Evolutionary conservation across 2,888 invertebrate genomes (phyloP), one percentile per base, ranked within the genome.

Genomic region (Pheosia gnoma): DNA sequence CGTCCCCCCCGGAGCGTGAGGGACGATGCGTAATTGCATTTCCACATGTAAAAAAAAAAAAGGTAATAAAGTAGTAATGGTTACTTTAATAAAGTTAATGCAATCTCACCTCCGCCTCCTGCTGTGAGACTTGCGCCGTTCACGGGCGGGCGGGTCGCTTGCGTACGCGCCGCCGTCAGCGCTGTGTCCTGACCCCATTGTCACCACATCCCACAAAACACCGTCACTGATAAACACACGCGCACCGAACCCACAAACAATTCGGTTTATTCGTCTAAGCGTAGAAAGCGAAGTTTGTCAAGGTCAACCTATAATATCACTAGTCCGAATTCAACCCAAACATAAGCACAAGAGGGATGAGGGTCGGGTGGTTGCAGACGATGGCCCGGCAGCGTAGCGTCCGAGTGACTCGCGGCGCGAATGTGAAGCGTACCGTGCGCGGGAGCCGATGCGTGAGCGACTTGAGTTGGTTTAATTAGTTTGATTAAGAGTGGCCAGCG

Each of bases 141-240:
- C 85, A 61, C 86, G 87, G 81, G 92, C 85, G 78, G 93, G 91
- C 88, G 93, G 92, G 78, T 93, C 93, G 87, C 94, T 92, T 59
- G 92, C 89, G 82, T 87, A 90, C 69, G 91, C 91, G 83, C 91
- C 89, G 77, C 86, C 88, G 60, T 89, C 94, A 82, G 91, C 93
- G 84, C 94, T 94, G 71, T 94, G 93, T 73, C 92, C 93, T 70
- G 94, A 92, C 76, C 94, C 94, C 93, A 93, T 94, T 80, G 67
- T 78, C 90, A 88, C 85, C 90, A 90, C 91, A 90, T 91, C 80
- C 87, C 90, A 87, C 88, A 82, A 81, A 89, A 88, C 89, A 88
- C 89, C 86, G 81, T 85, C 91, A 90, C 89, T 86, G 82, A 88
- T 85, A 78, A 78, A 86, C 88, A 86, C 87, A 82, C 83, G 82